These are phyloP conservation scores for Hymenopus coronatus DNA, from an alignment of 2,888 invertebrate species.

Conservation along the genomic window DNA sequence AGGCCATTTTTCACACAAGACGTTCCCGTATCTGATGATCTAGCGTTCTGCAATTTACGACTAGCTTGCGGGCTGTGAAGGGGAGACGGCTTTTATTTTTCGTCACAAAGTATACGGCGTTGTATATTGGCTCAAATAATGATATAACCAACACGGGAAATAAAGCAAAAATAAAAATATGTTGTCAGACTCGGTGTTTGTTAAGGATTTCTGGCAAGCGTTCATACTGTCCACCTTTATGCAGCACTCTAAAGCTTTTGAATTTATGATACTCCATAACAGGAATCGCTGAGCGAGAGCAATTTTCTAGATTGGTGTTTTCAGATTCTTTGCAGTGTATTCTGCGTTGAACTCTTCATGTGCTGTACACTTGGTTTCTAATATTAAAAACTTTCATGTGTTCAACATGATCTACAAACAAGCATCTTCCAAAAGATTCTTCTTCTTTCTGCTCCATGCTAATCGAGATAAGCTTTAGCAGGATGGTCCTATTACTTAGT, in stretches of 20 bases:
- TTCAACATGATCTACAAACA: too few relatives aligned
- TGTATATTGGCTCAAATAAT: background rate
- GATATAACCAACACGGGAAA: background rate
- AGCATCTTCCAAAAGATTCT: too few relatives aligned
- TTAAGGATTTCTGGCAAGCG: background rate
- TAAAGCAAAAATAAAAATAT: background rate
- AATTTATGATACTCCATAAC: background rate
- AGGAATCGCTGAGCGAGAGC: background rate
- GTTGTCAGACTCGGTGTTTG: background rate
- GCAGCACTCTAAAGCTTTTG: background rate
- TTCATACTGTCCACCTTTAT: background rate
- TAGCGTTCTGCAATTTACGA: too few relatives aligned
- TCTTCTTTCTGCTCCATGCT: too few relatives aligned
- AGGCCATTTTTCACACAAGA: too few relatives aligned
- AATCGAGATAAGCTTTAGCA: too few relatives aligned
- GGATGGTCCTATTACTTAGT: too few relatives aligned
- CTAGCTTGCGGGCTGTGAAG: too few relatives aligned
- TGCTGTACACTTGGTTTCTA: background rate
- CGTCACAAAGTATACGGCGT: background rate
- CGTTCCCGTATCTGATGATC: too few relatives aligned
- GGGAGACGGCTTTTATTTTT: background rate
- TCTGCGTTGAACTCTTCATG: background rate
- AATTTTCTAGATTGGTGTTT: background rate
- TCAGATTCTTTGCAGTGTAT: background rate
- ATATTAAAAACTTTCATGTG: background rate